Percentiles rank a stretch among this genome's conserved stretches.
Conservation (phyloP, 2,113 vertebrate species). For the Malurus alboscapulatus region DNA sequence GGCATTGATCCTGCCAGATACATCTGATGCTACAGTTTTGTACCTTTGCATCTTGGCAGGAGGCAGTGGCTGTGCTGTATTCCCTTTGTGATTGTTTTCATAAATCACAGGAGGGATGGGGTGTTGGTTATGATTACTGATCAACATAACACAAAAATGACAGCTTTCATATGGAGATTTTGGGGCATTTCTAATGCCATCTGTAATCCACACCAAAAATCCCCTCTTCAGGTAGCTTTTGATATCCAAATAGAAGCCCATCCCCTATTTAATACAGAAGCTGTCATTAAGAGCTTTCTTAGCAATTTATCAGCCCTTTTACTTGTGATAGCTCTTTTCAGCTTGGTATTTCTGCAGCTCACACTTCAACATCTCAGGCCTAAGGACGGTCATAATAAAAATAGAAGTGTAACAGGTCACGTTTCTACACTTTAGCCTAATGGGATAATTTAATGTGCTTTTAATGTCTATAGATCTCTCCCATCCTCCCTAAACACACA, state of each 20-base stretch:
- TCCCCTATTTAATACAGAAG: background rate
- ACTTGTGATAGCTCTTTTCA: background rate
- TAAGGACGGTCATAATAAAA: background rate
- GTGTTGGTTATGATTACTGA: background rate
- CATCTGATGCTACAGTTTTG: conserved; percentile 13
- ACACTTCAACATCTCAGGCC: background rate
- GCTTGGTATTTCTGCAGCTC: background rate
- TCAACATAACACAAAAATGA: background rate
- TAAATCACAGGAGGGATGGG: background rate
- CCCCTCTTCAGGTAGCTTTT: background rate
- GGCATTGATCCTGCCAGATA: background rate
- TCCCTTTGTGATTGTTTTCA: conserved; percentile 6
- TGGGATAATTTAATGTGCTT: background rate
- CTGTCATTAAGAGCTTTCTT: background rate
- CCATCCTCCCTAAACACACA: background rate
- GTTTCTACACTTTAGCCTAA: background rate
- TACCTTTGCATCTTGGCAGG: conserved; percentile 20
- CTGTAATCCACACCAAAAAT: background rate
- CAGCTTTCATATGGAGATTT: background rate
- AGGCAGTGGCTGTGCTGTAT: background rate
- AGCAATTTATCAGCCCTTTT: background rate
- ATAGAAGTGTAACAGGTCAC: background rate
- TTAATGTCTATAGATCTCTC: background rate
- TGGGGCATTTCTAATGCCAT: background rate
- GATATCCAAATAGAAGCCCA: background rate